A percentile compares a stretch with the other conserved stretches of the same genome.
These are phyloP conservation scores for Acridotheres tristis DNA, from an alignment of 2,797 vertebrate species.

Conservation along the genomic window DNA sequence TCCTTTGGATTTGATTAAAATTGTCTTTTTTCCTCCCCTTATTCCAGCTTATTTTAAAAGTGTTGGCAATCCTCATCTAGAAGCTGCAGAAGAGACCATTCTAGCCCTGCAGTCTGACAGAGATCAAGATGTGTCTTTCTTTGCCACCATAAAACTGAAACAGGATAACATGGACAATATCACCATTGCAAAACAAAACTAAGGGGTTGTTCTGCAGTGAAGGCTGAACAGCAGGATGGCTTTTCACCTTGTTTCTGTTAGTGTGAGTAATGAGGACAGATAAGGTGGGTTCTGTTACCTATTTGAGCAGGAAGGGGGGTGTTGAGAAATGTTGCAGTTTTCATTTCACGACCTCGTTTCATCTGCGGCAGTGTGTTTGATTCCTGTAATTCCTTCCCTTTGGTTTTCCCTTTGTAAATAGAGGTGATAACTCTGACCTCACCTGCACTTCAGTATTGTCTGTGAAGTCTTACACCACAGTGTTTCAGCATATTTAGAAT, in stretches of 20 bases:
- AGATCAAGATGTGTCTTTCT: constrained; percentile 90
- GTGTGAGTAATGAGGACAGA: neutral
- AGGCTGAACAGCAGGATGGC: neutral
- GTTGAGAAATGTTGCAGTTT: neutral
- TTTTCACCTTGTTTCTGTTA: neutral
- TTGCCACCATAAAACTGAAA: constrained; percentile 85
- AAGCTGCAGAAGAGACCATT: constrained; percentile 87
- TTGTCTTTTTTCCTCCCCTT: neutral
- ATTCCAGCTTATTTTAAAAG: constrained; percentile 88
- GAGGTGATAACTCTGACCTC: neutral
- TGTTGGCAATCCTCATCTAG: constrained; percentile 86
- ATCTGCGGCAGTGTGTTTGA: neutral
- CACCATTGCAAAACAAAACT: constrained; percentile 40
- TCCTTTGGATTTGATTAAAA: neutral
- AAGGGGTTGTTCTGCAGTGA: neutral
- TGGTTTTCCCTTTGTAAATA: neutral
- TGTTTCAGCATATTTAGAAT: neutral
- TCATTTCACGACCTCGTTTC: neutral
- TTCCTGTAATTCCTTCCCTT: neutral
- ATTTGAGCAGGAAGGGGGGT: neutral
- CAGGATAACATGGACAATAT: constrained; percentile 6
- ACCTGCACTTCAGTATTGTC: neutral
- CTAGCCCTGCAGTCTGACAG: constrained; percentile 86
- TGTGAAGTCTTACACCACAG: neutral
- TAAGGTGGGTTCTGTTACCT: neutral